Evolutionary conservation across 2,113 vertebrate genomes (phyloP).

Genomic region (Microcebus lehilahytsara): DNA sequence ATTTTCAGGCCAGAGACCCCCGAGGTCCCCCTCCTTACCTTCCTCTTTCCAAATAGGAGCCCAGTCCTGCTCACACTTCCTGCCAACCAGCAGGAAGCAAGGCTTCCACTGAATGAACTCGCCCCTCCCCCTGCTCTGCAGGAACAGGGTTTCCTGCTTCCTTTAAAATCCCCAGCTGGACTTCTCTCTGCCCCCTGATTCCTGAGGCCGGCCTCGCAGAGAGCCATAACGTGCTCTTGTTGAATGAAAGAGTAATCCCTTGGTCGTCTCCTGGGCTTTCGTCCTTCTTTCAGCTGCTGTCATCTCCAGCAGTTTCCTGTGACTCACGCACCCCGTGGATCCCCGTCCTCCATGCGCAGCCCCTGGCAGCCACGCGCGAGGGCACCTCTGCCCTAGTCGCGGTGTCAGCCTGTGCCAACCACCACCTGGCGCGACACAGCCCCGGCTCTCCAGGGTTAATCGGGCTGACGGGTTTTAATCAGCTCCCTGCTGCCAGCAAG

Average conservation of each 20-base stretch:
- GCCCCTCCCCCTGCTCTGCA: too few relatives aligned
- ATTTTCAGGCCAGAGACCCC: not conserved
- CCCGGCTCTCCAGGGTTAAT: not conserved
- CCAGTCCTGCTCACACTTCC: not conserved
- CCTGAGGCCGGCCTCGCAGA: not conserved
- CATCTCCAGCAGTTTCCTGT: not conserved
- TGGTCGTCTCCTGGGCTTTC: fast-evolving
- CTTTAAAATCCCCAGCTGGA: not conserved
- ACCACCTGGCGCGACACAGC: fast-evolving
- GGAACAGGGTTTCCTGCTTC: not conserved
- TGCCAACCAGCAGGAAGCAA: not conserved
- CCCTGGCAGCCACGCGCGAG: fast-evolving
- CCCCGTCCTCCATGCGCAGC: not conserved
- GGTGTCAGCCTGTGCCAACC: not conserved
- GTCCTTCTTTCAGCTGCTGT: not conserved
- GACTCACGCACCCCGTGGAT: not conserved
- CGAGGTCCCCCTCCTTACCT: not conserved
- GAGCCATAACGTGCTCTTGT: not conserved
- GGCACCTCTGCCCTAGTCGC: not conserved
- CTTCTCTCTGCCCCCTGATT: not conserved
- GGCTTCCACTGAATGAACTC: not conserved
- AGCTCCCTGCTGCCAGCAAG: not conserved
- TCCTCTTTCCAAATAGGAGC: not conserved
- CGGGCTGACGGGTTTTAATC: not conserved
- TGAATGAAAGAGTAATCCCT: not conserved